These are phyloP conservation scores for Meteorus sp. DNA, from an alignment of 1,140 invertebrate species.

Conservation along the genomic window DNA sequence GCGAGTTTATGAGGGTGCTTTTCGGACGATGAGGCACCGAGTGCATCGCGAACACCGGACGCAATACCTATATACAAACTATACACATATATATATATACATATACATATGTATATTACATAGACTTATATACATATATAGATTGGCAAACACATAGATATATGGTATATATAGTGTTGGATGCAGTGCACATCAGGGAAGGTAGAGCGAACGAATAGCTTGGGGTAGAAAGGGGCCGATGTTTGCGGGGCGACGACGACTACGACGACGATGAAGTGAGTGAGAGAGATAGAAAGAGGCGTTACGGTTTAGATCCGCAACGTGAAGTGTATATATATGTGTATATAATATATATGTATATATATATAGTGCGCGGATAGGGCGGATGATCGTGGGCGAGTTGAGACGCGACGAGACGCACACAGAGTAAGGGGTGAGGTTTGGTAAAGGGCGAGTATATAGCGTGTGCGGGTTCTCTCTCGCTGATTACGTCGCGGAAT, in stretches of 20 bases:
- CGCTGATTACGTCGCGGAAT: slow-evolving; percentile 60
- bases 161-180: neutral
- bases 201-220: slow-evolving; percentile 22
- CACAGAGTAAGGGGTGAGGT: slow-evolving; percentile 1
- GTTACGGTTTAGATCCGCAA: slow-evolving; percentile 11
- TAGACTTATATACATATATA: slow-evolving; percentile 1
- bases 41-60: slow-evolving; percentile 13
- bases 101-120: neutral
- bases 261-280: slow-evolving; percentile 10
- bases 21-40: slow-evolving; percentile 12
- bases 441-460: slow-evolving; percentile 19
- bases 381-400: slow-evolving; percentile 18
- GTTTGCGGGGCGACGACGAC: slow-evolving; percentile 23
- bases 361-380: slow-evolving; percentile 5
- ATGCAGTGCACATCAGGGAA: slow-evolving; percentile 14
- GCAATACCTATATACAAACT: slow-evolving; percentile 5
- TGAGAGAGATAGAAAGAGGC: slow-evolving; percentile 12
- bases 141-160: neutral
- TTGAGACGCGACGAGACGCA: slow-evolving; percentile 20
- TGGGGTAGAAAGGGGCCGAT: slow-evolving; percentile 20
- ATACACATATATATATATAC: slow-evolving; percentile 3
- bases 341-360: too few relatives aligned
- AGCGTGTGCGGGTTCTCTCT: slow-evolving; percentile 45
- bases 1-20: slow-evolving; percentile 24
- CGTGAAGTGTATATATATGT: neutral